Conservation (phyloP, 2,797 vertebrate genomes). For the Pangasius larnaudii region DNA sequence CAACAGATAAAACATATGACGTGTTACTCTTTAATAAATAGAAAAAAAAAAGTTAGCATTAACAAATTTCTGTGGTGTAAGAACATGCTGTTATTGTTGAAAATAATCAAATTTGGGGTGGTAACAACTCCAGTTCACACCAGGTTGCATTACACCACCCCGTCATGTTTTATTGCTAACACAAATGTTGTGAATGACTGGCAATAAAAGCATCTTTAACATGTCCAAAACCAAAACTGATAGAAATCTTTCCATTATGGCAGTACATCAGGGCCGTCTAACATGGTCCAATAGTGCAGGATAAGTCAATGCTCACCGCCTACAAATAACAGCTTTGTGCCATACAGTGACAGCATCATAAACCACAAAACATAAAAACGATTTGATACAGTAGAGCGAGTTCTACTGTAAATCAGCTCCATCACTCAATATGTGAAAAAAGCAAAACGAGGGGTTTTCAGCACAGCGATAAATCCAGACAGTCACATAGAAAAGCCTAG, state of each 20-base stretch:
- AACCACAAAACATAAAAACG: conserved; percentile 3
- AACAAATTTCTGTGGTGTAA: background rate
- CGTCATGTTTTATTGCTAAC: background rate
- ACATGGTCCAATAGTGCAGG: background rate
- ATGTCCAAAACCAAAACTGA: background rate
- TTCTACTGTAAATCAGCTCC: conserved; percentile 24
- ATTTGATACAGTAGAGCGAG: conserved; percentile 1
- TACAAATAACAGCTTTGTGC: background rate
- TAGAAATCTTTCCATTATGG: conserved; percentile 3
- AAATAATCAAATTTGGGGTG: background rate
- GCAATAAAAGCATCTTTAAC: background rate
- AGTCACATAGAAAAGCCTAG: conserved; percentile 30
- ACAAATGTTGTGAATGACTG: background rate
- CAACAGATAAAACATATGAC: background rate
- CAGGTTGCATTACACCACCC: background rate
- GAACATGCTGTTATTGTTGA: background rate
- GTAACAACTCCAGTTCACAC: background rate
- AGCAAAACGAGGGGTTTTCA: conserved; percentile 30
- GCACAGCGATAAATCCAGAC: conserved; percentile 36
- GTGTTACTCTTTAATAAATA: background rate
- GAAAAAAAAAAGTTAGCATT: background rate
- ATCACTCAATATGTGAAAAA: background rate
- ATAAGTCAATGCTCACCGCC: conserved; percentile 1
- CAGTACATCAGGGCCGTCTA: background rate
- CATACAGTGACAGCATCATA: background rate